Evolutionary conservation across 2,888 invertebrate genomes (phyloP), one percentile per base, ranked within the genome.

Genomic region (Odontomyia ornata): DNA sequence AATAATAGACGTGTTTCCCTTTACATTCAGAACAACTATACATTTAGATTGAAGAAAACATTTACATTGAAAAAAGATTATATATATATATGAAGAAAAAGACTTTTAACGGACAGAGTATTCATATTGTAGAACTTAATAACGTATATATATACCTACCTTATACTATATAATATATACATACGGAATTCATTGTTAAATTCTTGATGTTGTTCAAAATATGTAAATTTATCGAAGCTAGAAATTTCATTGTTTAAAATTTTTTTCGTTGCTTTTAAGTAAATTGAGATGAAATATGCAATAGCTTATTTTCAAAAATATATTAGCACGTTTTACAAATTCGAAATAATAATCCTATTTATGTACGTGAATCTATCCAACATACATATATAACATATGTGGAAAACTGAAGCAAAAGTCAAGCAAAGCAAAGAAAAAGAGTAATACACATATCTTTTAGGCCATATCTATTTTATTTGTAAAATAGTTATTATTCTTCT

Each of bases 201-300:
- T n/a, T 73, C 57, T 73, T 57, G 73, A 73, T 73, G 73, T 73
- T 73, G 73, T 73, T 73, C 73, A 27, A 36, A 60, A 60, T 56
- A 30, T 28, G 36, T 15, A 72, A 72, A 72, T 7, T n/a, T 30
- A 65, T 30, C 64, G 9, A 56, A 60, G 15, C 52, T 7, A 43
- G 18, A 52, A 4, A 60, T 60, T 5, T 60, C 23, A 60, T 60
- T 18, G 25, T 60, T 60, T 60, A 60, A 23, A 5, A 15, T 18
- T 52, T 52, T 36, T 36, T 36, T 52, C n/a, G 4, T 52, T 15
- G 52, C 52, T 15, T 52, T 52, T 5, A 52, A 15, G 52, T 52
- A n/a, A n/a, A n/a, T n/a, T n/a, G 18, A 52, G 15, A 52, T 15
- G 18, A 25, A 21, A 60, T 23, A 23, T 60, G 21, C 21, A 60